Conservation (phyloP, 2,888 invertebrate species). For the Halictus quadricinctus region DNA sequence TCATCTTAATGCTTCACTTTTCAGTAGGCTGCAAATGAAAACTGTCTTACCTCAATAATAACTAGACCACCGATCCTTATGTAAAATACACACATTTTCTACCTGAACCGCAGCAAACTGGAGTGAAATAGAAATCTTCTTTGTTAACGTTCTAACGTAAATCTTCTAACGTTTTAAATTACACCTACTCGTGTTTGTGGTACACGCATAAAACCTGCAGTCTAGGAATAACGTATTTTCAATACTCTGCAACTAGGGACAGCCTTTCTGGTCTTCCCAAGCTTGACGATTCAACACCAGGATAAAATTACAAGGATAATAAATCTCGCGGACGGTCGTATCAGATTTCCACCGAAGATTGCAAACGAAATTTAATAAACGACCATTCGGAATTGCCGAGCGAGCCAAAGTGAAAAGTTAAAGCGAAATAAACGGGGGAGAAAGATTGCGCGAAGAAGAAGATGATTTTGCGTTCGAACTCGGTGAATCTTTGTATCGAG, state of each 20-base stretch:
- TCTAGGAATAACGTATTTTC: too few relatives aligned
- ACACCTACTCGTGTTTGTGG: too few relatives aligned
- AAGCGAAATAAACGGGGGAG: background rate
- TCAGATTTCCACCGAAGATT: background rate
- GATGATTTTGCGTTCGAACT: background rate
- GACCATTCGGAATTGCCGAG: conserved; percentile 3
- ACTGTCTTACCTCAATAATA: background rate
- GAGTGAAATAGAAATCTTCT: too few relatives aligned
- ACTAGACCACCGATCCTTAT: background rate
- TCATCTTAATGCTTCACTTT: background rate
- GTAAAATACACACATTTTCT: too few relatives aligned
- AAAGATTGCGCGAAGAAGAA: background rate
- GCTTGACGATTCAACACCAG: background rate
- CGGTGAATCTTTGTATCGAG: background rate
- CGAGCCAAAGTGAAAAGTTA: conserved; percentile 5
- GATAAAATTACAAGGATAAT: background rate
- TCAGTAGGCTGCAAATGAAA: background rate
- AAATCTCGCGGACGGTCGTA: background rate
- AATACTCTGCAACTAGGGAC: background rate
- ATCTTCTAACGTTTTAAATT: too few relatives aligned
- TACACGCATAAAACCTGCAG: too few relatives aligned
- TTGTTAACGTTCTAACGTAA: too few relatives aligned
- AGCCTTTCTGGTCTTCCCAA: background rate
- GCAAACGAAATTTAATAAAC: conserved; percentile 2
- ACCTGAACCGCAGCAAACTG: too few relatives aligned